These are phyloP conservation scores for Geotrypetes seraphini DNA, from an alignment of 2,797 vertebrate genomes.

Conservation along the genomic window DNA sequence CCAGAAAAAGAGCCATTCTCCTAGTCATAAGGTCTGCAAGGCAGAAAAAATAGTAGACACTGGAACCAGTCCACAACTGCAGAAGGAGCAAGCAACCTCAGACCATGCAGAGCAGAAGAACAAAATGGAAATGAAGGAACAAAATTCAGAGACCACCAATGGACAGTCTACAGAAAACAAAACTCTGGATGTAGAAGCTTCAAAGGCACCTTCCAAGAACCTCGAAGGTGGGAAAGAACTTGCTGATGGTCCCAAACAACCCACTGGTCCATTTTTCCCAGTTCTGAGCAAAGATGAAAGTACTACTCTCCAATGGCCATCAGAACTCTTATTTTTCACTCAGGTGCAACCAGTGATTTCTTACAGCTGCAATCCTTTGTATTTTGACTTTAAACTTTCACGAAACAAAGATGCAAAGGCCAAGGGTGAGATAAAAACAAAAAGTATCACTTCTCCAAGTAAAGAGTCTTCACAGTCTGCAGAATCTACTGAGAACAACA, in stretches of 20 bases:
- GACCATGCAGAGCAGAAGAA: slow-evolving; percentile 41
- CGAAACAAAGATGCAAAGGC: slow-evolving; percentile 71
- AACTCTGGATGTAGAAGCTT: neutral
- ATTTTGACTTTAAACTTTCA: slow-evolving; percentile 94
- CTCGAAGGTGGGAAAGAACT: slow-evolving; percentile 30
- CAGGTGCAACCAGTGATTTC: slow-evolving; percentile 83
- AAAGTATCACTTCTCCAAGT: slow-evolving; percentile 21
- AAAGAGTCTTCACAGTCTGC: slow-evolving; percentile 22
- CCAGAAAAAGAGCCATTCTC: slow-evolving; percentile 43
- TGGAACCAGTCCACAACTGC: slow-evolving; percentile 10
- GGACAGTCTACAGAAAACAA: slow-evolving; percentile 10
- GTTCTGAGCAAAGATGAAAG: slow-evolving; percentile 94
- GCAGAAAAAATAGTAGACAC: slow-evolving; percentile 7
- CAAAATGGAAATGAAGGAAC: slow-evolving; percentile 34
- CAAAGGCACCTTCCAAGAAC: slow-evolving; percentile 26
- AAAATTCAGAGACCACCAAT: slow-evolving; percentile 10
- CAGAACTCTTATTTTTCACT: slow-evolving; percentile 94
- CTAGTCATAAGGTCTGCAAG: slow-evolving; percentile 34
- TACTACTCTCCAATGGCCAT: slow-evolving; percentile 94
- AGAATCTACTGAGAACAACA: slow-evolving; percentile 23
- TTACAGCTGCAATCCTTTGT: slow-evolving; percentile 95
- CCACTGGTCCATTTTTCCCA: slow-evolving; percentile 82
- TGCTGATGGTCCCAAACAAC: slow-evolving; percentile 69
- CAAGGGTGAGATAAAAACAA: slow-evolving; percentile 51
- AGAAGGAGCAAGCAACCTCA: slow-evolving; percentile 26